phyloP scores from a whole-genome alignment of 2,797 vertebrate genomes.

The Tolypeutes matacus region DNA sequence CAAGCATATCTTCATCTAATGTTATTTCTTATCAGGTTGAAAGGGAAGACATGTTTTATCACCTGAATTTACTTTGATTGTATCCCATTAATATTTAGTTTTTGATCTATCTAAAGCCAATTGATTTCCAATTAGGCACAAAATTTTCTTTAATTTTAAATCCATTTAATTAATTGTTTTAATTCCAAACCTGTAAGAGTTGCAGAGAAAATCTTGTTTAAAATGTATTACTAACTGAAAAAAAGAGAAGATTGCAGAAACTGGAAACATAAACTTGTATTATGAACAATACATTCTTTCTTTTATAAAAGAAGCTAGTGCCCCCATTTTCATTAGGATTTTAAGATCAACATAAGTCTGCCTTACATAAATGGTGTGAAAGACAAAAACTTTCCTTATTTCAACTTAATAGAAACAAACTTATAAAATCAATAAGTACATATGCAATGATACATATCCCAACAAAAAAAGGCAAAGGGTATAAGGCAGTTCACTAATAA shows the following conservation, averaged over 20 bases:
- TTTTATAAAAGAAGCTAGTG: not conserved
- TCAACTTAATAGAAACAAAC: conserved; percentile 26
- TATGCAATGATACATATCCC: not conserved
- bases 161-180: conserved; percentile 75
- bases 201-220: not conserved
- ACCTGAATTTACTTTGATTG: conserved; percentile 69
- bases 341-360: not conserved
- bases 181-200: conserved; percentile 68
- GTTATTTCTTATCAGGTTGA: conserved; percentile 58
- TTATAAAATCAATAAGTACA: not conserved
- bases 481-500: not conserved
- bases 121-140: conserved; percentile 74
- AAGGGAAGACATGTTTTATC: conserved; percentile 62
- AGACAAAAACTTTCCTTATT: not conserved
- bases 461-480: not conserved
- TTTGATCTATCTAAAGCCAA: conserved; percentile 66
- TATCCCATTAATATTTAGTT: conserved; percentile 68
- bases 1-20: conserved; percentile 18
- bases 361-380: conserved; percentile 3
- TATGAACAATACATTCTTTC: conserved; percentile 47
- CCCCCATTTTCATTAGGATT: not conserved
- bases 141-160: conserved; percentile 76
- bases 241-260: conserved; percentile 18
- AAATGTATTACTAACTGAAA: conserved; percentile 45
- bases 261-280: not conserved